These are phyloP conservation scores for Caerostris extrusa DNA, from an alignment of 1,140 invertebrate genomes.

Conservation along the genomic window DNA sequence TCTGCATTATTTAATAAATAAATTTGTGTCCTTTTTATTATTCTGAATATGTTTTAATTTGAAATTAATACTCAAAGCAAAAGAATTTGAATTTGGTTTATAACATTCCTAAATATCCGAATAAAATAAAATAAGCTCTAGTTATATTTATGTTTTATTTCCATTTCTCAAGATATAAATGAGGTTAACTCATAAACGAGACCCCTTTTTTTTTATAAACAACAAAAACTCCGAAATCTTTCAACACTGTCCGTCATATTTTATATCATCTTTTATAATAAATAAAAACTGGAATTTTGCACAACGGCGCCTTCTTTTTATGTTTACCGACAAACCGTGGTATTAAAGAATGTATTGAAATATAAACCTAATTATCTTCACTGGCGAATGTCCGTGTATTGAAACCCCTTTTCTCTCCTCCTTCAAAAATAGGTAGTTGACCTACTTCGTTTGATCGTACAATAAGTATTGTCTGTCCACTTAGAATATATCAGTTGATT, in stretches of 20 bases:
- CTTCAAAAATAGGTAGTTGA: slow-evolving; percentile 61
- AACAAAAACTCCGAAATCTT: neutral
- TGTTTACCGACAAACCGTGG: slow-evolving; percentile 16
- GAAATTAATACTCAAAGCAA: too few species aligned
- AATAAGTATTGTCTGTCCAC: slow-evolving; percentile 53
- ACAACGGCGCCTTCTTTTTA: neutral
- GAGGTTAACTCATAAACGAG: too few species aligned
- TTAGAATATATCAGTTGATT: slow-evolving; percentile 59
- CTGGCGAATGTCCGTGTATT: neutral
- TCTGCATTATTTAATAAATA: too few species aligned
- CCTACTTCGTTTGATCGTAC: slow-evolving; percentile 44
- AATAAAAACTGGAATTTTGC: neutral
- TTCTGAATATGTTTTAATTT: too few species aligned
- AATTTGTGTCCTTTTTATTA: too few species aligned
- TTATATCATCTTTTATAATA: neutral
- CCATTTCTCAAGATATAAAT: too few species aligned
- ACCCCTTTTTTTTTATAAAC: neutral
- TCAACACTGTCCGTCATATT: neutral
- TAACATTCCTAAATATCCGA: too few species aligned
- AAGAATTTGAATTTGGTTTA: too few species aligned
- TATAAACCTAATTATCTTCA: slow-evolving; percentile 47
- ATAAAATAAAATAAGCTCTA: too few species aligned
- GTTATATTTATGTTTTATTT: too few species aligned
- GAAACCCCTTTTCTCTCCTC: slow-evolving; percentile 47
- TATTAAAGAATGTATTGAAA: neutral